Conservation (phyloP, 2,113 vertebrate genomes). For the Ibidorhyncha struthersii region DNA sequence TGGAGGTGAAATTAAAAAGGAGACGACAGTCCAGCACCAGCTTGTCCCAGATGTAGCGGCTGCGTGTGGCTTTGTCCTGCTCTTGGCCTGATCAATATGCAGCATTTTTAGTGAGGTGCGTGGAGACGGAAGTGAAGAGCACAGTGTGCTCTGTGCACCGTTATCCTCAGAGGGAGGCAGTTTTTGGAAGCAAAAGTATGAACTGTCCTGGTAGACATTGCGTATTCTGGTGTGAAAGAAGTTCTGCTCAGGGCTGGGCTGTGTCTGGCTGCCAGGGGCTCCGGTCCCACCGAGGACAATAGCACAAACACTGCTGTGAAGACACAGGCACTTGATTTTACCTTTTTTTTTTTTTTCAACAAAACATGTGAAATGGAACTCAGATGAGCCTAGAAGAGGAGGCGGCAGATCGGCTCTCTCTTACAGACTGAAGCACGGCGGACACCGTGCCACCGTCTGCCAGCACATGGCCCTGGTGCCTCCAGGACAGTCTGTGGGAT, state of each 20-base stretch:
- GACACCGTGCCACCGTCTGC: neutral
- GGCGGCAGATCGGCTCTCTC: neutral
- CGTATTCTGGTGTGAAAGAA: neutral
- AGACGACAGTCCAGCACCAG: neutral
- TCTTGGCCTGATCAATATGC: neutral
- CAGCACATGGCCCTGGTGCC: neutral
- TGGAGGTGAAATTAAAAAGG: neutral
- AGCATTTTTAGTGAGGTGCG: neutral
- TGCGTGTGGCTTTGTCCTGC: neutral
- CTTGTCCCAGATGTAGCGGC: rapidly evolving
- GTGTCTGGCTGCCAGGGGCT: neutral
- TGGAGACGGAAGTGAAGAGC: neutral
- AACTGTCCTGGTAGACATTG: neutral
- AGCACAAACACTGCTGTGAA: neutral
- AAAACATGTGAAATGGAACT: neutral
- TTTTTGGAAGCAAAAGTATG: neutral
- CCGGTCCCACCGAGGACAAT: neutral
- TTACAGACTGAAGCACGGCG: neutral
- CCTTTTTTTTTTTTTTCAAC: too few species aligned
- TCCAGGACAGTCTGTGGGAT: neutral
- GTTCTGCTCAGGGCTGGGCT: neutral
- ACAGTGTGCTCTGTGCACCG: rapidly evolving
- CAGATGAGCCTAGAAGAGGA: neutral
- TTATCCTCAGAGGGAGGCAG: neutral
- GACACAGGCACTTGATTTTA: neutral